These are phyloP conservation scores for Hemicrepidius hirtus DNA, from an alignment of 2,888 invertebrate species.

Conservation along the genomic window DNA sequence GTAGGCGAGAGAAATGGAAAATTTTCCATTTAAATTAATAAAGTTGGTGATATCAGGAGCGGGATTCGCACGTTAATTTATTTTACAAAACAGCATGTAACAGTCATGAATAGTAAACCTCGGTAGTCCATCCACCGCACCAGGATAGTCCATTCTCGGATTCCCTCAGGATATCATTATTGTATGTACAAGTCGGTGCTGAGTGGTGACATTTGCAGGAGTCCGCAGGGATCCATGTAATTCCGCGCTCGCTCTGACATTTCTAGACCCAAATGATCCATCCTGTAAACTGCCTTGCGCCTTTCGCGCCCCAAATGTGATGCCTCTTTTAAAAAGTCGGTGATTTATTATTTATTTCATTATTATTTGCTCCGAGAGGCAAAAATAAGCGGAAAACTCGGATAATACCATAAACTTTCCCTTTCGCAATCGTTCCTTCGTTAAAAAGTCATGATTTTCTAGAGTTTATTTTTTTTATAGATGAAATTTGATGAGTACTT, in stretches of 20 bases:
- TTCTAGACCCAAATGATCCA: constrained; percentile 69
- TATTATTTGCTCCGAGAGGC: constrained; percentile 53
- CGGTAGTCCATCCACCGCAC: constrained; percentile 45
- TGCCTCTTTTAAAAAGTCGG: constrained; percentile 46
- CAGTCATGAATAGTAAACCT: constrained; percentile 52
- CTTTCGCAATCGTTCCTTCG: constrained; percentile 28
- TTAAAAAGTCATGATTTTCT: constrained; percentile 28
- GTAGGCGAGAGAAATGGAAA: background rate
- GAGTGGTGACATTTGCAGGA: constrained; percentile 71
- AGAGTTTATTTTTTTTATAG: background rate
- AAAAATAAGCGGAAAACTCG: constrained; percentile 25
- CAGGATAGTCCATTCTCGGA: constrained; percentile 52
- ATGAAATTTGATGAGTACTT: constrained; percentile 13
- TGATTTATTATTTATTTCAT: constrained; percentile 61
- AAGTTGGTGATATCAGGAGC: constrained; percentile 38
- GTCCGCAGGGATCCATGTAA: constrained; percentile 70
- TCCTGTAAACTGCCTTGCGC: constrained; percentile 55
- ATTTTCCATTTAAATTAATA: constrained; percentile 48
- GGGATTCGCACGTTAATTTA: constrained; percentile 46
- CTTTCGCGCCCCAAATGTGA: constrained; percentile 45
- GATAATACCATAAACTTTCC: constrained; percentile 21
- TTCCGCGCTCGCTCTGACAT: constrained; percentile 70
- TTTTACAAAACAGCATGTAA: constrained; percentile 44
- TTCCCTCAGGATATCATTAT: constrained; percentile 69
- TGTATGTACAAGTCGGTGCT: constrained; percentile 69